Evolutionary conservation across 1,140 invertebrate genomes (phyloP).

Genomic region (Pachyrhynchus sulphureomaculatus): DNA sequence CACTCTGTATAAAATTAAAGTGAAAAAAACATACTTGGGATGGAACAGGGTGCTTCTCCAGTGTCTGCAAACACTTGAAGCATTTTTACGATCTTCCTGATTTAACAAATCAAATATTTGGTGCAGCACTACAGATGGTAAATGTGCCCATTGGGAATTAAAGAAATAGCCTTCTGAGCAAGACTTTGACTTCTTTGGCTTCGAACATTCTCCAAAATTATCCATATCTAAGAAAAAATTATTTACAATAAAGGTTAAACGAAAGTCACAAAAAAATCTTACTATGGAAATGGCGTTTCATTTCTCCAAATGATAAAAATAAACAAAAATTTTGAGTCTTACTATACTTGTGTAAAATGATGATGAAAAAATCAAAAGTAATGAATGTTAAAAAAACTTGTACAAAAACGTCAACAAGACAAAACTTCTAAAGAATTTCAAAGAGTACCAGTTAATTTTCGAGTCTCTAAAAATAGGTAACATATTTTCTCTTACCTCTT

Average conservation of each 20-base stretch:
- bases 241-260: neutral
- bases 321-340: neutral
- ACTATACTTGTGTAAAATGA: neutral
- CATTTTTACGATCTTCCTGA: conserved; percentile 45
- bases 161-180: conserved; percentile 16
- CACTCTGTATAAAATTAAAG: too few relatives aligned
- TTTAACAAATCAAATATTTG: conserved; percentile 46
- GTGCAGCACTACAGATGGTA: conserved; percentile 46
- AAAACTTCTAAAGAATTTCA: conserved; percentile 5
- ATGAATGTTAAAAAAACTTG: neutral
- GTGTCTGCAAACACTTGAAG: conserved; percentile 45
- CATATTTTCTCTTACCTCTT: conserved; percentile 5
- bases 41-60: conserved; percentile 49
- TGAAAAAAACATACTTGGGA: conserved; percentile 44
- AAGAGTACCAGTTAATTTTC: neutral
- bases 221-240: conserved; percentile 34
- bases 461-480: neutral
- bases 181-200: conserved; percentile 37
- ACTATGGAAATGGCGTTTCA: neutral
- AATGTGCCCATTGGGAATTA: conserved; percentile 39
- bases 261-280: neutral
- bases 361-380: neutral
- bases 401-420: conserved; percentile 1
- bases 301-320: neutral
- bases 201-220: conserved; percentile 37